A percentile compares a stretch with the other conserved stretches of the same genome.
Evolutionary conservation across 2,888 invertebrate genomes (phyloP).

Genomic region (Adelognathus sp.): DNA sequence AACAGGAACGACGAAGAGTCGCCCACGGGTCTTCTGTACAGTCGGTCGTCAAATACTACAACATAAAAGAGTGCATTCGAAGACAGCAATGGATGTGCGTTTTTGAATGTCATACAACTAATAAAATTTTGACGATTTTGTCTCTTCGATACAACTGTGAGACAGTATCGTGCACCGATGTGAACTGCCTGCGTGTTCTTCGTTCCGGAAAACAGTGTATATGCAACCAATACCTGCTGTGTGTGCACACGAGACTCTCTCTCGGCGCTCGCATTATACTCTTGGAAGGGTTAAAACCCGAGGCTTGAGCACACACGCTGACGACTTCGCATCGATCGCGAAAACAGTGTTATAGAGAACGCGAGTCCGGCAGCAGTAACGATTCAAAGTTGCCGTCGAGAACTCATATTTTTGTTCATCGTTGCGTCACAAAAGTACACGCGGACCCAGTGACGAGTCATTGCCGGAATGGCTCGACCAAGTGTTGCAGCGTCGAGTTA

Average conservation of each 20-base stretch:
- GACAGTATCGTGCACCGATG: background rate
- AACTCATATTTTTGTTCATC: background rate
- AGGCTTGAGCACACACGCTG: slow-evolving; percentile 44
- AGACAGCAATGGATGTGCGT: background rate
- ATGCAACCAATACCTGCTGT: background rate
- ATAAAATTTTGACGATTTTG: background rate
- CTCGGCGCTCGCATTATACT: slow-evolving; percentile 39
- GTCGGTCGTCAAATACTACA: background rate
- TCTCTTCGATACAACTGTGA: background rate
- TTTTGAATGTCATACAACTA: too few species aligned
- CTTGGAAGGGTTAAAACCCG: slow-evolving; percentile 51
- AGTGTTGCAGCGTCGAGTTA: slow-evolving; percentile 10
- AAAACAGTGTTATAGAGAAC: slow-evolving; percentile 51
- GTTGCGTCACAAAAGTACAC: background rate
- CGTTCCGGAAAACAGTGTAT: background rate
- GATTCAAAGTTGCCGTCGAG: slow-evolving; percentile 49
- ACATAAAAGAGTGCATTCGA: background rate
- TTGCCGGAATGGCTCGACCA: slow-evolving; percentile 14
- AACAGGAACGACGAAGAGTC: background rate
- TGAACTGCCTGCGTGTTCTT: background rate
- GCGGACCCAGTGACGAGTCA: slow-evolving; percentile 4
- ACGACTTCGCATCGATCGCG: slow-evolving; percentile 52
- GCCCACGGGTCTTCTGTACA: background rate
- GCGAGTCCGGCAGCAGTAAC: slow-evolving; percentile 52
- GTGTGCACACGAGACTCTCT: slow-evolving; percentile 35